Conservation (phyloP, 2,888 invertebrate species). For the Alloplasta piceator region DNA sequence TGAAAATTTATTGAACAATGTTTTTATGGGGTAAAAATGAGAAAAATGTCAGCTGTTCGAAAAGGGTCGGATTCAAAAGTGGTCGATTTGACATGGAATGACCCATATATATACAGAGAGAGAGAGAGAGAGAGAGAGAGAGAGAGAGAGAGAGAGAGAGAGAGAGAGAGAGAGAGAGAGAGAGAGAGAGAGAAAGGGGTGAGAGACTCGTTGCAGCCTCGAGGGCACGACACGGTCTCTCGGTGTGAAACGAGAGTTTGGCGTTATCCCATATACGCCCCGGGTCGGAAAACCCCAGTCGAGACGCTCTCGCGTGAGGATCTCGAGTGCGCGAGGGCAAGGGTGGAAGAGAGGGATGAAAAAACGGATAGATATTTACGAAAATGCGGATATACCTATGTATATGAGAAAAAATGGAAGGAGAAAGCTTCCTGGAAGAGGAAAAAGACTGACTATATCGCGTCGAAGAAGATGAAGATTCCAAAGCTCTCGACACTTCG, state of each 20-base stretch:
- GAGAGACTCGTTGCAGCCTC: conserved; percentile 36
- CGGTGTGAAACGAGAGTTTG: conserved; percentile 61
- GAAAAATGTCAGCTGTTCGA: no score
- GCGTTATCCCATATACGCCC: conserved; percentile 58
- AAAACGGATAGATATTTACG: conserved; percentile 27
- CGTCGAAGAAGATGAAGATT: conserved; percentile 37
- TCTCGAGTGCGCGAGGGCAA: conserved; percentile 19
- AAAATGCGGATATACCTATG: conserved; percentile 18
- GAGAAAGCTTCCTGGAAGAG: conserved; percentile 29
- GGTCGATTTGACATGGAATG: no score
- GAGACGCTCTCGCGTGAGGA: conserved; percentile 36
- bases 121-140: no score
- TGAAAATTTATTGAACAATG: no score
- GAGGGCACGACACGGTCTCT: conserved; percentile 37
- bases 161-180: no score
- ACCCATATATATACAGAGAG: no score
- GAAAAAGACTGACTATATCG: not conserved
- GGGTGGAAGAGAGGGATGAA: conserved; percentile 13
- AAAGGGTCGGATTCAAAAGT: no score
- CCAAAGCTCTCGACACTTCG: conserved; percentile 65
- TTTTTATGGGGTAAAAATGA: no score
- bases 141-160: no score
- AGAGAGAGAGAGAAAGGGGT: no score
- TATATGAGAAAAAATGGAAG: conserved; percentile 26
- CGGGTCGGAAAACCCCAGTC: conserved; percentile 42